Evolutionary conservation across 1,140 invertebrate genomes (phyloP), one percentile per base, ranked within the genome.

Genomic region (Rhynchophorus ferrugineus): DNA sequence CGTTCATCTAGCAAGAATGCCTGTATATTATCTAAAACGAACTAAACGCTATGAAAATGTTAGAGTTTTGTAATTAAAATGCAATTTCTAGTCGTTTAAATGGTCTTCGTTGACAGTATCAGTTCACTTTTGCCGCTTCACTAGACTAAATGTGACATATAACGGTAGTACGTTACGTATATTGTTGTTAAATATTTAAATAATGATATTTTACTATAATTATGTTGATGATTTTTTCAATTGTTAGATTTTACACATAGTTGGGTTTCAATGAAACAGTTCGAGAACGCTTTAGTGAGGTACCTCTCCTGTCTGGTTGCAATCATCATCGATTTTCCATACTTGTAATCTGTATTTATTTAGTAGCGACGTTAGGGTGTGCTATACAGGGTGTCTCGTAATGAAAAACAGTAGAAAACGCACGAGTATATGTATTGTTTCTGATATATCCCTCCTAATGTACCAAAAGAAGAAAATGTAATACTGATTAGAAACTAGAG

Each of bases 1-100:
- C 17, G n/a, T 14, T 24, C 19, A 14, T 29, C 6, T 38, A 39
- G 16, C 22, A 51, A 16, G 9, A 21, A 44, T 36, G 17, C 41
- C 41, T 51, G 49, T 51, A 51, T 44, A 51, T 51, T 51, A 43
- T 22, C 6, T 36, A 51, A 36, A 24, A 49, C 21, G 22, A 39
- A 44, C 33, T 43, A 51, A 44, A 49, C 36, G 41, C 46, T 35
- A 16, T 41, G 34, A 41, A 19, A 24, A 38, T 7, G 24, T 38
- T 24, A 36, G 36, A 20, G 38, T 36, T 48, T 48, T 37, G 45
- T 48, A 48, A 38, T 39, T 34, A 1, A 18, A 46, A 3, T 7
- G 24, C 13, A 16, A 22, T 29, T 17, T n/a, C 14, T 36, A 46
- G 19, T 48, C 35, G 46, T 17, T 11, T 21, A 7, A 1, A 18